phyloP scores from a whole-genome alignment of 1,140 invertebrate genomes.

The Bombus affinis region DNA sequence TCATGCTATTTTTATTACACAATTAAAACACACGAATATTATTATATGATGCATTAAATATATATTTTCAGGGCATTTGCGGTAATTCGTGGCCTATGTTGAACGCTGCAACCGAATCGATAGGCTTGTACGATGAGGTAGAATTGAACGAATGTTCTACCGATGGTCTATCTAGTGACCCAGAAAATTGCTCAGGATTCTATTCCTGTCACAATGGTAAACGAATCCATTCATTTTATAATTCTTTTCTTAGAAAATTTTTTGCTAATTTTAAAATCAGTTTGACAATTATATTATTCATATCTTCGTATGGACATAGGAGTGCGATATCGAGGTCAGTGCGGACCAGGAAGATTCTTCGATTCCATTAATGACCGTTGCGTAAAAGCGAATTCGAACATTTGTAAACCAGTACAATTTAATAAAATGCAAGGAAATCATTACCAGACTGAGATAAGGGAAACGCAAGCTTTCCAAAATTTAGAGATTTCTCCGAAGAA shows the following conservation, averaged over 20 bases:
- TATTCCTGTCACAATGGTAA: slow-evolving; percentile 86
- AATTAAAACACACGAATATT: too few relatives aligned
- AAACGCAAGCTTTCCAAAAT: slow-evolving; percentile 66
- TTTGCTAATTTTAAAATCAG: too few relatives aligned
- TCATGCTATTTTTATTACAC: too few relatives aligned
- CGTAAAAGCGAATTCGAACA: slow-evolving; percentile 64
- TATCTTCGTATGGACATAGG: slow-evolving; percentile 20
- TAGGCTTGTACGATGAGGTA: slow-evolving; percentile 78
- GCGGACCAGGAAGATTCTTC: slow-evolving; percentile 74
- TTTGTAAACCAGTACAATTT: slow-evolving; percentile 72
- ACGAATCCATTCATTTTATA: neutral
- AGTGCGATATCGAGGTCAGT: slow-evolving; percentile 71
- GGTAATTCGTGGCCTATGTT: slow-evolving; percentile 86
- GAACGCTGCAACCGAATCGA: slow-evolving; percentile 83
- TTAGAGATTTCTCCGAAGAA: slow-evolving; percentile 66
- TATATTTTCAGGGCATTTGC: slow-evolving; percentile 83
- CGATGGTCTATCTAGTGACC: slow-evolving; percentile 84
- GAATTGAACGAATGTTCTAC: slow-evolving; percentile 77
- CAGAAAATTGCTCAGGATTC: slow-evolving; percentile 87
- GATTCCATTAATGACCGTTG: slow-evolving; percentile 63
- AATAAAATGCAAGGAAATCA: slow-evolving; percentile 44
- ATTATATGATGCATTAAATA: neutral
- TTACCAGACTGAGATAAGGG: slow-evolving; percentile 50
- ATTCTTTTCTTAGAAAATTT: too few relatives aligned
- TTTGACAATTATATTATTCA: too few relatives aligned